These are phyloP conservation scores for Leptodactylus fuscus DNA, from an alignment of 2,113 vertebrate genomes.

Conservation along the genomic window DNA sequence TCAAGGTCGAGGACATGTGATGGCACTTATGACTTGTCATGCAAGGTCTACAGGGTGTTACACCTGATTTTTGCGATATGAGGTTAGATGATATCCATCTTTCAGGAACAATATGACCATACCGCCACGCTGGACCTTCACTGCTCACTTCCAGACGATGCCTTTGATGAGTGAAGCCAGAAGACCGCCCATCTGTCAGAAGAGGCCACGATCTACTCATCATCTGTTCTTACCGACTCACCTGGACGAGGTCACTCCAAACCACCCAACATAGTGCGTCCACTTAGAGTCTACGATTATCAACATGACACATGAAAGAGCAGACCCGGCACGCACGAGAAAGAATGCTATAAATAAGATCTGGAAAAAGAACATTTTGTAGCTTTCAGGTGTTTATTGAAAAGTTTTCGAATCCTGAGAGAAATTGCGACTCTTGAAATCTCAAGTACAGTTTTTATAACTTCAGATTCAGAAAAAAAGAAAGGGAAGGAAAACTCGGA, in stretches of 20 bases:
- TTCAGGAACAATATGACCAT: not conserved
- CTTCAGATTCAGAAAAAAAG: not conserved
- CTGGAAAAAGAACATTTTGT: not conserved
- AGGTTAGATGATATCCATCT: not conserved
- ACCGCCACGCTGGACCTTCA: conserved; percentile 20
- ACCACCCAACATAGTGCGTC: not conserved
- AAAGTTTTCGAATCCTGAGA: not conserved
- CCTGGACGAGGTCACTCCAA: not conserved
- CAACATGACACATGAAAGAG: conserved; percentile 34
- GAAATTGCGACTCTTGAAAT: not conserved
- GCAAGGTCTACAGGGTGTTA: not conserved
- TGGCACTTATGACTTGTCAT: not conserved
- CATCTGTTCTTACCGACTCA: not conserved
- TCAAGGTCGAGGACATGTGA: not conserved
- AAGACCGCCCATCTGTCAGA: conserved; percentile 35
- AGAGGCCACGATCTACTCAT: not conserved
- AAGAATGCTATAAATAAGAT: not conserved
- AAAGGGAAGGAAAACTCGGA: not conserved
- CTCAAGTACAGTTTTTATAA: not conserved
- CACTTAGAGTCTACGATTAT: not conserved
- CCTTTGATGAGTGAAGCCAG: not conserved
- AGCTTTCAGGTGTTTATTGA: not conserved
- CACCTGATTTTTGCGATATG: not conserved
- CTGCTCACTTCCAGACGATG: not conserved
- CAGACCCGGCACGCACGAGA: not conserved